Evolutionary conservation across 2,888 invertebrate genomes (phyloP).

Genomic region (Nineta flava): DNA sequence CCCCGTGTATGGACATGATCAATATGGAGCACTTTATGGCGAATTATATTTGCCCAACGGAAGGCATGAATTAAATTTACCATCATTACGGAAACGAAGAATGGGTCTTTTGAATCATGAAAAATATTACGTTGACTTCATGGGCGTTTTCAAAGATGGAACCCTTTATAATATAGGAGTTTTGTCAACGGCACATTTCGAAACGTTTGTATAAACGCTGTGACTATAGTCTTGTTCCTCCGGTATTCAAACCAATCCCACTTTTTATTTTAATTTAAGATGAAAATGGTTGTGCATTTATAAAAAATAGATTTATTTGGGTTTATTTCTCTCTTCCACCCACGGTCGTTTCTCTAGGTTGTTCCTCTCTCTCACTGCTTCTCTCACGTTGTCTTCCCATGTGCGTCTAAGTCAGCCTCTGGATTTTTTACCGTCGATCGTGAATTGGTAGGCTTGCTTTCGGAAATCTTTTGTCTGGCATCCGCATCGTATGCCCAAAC

Average conservation of each 20-base stretch:
- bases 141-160: conserved; percentile 35
- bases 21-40: conserved; percentile 47
- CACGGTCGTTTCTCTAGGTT: too few relatives aligned
- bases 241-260: too few relatives aligned
- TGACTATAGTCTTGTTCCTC: too few relatives aligned
- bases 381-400: too few relatives aligned
- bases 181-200: conserved; percentile 27
- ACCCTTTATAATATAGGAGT: conserved; percentile 36
- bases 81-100: conserved; percentile 32
- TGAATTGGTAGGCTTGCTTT: too few relatives aligned
- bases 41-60: conserved; percentile 31
- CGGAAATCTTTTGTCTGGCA: too few relatives aligned
- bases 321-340: too few relatives aligned
- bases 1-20: conserved; percentile 36
- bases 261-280: conserved; percentile 1
- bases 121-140: conserved; percentile 24
- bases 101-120: conserved; percentile 23
- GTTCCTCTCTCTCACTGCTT: too few relatives aligned
- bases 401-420: too few relatives aligned
- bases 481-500: too few relatives aligned
- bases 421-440: too few relatives aligned
- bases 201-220: conserved; percentile 26
- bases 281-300: not conserved
- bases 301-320: too few relatives aligned
- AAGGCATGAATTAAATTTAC: conserved; percentile 29